Percentiles rank a stretch among this genome's conserved stretches.
These are phyloP conservation scores for Drosophila rellima DNA, from an alignment of 2,888 invertebrate genomes.

Conservation along the genomic window DNA sequence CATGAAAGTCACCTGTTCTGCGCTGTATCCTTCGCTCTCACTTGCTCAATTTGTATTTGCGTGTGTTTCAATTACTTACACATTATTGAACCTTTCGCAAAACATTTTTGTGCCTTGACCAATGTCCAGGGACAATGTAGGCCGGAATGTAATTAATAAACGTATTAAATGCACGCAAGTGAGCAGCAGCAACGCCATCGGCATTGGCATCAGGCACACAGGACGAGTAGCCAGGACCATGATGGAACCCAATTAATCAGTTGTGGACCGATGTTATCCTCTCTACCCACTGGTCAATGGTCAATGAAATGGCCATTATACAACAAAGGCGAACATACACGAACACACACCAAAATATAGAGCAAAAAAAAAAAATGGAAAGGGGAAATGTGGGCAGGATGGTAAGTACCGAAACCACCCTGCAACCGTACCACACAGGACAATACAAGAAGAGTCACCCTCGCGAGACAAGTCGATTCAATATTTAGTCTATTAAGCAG, in stretches of 20 bases:
- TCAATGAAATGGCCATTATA: slow-evolving; percentile 79
- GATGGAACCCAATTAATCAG: slow-evolving; percentile 75
- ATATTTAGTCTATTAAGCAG: slow-evolving; percentile 78
- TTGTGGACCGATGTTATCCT: slow-evolving; percentile 44
- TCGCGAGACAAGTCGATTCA: slow-evolving; percentile 56
- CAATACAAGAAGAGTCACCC: slow-evolving; percentile 25
- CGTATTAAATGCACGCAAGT: slow-evolving; percentile 79
- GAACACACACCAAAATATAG: neutral
- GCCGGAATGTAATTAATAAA: slow-evolving; percentile 80
- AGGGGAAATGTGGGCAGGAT: neutral
- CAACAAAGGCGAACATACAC: slow-evolving; percentile 19
- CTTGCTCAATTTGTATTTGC: slow-evolving; percentile 4
- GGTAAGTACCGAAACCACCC: slow-evolving; percentile 18
- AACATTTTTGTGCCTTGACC: slow-evolving; percentile 60
- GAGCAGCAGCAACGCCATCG: slow-evolving; percentile 43
- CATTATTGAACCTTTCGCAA: slow-evolving; percentile 72
- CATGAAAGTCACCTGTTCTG: slow-evolving; percentile 4
- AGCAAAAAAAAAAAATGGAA: neutral
- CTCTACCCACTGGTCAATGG: slow-evolving; percentile 72
- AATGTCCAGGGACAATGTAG: slow-evolving; percentile 54
- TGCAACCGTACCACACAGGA: slow-evolving; percentile 4
- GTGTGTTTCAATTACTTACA: slow-evolving; percentile 71
- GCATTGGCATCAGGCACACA: neutral
- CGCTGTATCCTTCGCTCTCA: slow-evolving; percentile 9
- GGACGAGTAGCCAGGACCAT: slow-evolving; percentile 41